Conservation (phyloP, 2,797 vertebrate species). For the Xerus rutilus region DNA sequence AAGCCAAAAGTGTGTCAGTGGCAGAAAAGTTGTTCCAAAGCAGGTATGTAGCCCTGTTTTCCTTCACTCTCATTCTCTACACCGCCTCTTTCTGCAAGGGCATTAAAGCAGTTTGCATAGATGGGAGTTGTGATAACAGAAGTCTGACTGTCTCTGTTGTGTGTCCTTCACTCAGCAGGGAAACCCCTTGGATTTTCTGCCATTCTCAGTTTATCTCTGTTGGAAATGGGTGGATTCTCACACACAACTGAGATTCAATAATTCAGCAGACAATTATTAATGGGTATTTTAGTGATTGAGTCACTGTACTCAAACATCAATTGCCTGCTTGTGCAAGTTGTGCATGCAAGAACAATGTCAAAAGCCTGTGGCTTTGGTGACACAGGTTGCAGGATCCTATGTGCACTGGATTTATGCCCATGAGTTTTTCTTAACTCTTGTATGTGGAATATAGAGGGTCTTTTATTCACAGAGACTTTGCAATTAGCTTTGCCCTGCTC, state of each 20-base stretch:
- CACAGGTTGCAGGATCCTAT: neutral
- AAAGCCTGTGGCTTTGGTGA: neutral
- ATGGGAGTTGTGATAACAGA: neutral
- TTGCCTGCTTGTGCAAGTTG: slow-evolving; percentile 14
- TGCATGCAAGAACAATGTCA: neutral
- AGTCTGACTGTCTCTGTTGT: neutral
- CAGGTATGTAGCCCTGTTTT: neutral
- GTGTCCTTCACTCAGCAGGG: neutral
- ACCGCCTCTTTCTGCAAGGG: neutral
- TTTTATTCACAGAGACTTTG: slow-evolving; percentile 46
- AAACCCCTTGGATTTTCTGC: neutral
- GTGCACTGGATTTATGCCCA: neutral
- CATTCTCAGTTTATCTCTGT: neutral
- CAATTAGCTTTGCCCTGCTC: neutral
- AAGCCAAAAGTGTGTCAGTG: slow-evolving; percentile 6
- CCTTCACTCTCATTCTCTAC: neutral
- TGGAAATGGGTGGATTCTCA: slow-evolving; percentile 32
- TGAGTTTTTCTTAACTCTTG: neutral
- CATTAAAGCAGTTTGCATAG: slow-evolving; percentile 18
- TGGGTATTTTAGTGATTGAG: neutral
- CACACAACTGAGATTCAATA: neutral
- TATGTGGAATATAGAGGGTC: neutral
- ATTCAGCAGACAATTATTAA: slow-evolving; percentile 7
- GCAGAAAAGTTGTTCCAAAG: slow-evolving; percentile 36
- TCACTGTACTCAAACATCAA: slow-evolving; percentile 2